Conservation (phyloP, 1,140 invertebrate species). For the Pollicipes pollicipes region DNA sequence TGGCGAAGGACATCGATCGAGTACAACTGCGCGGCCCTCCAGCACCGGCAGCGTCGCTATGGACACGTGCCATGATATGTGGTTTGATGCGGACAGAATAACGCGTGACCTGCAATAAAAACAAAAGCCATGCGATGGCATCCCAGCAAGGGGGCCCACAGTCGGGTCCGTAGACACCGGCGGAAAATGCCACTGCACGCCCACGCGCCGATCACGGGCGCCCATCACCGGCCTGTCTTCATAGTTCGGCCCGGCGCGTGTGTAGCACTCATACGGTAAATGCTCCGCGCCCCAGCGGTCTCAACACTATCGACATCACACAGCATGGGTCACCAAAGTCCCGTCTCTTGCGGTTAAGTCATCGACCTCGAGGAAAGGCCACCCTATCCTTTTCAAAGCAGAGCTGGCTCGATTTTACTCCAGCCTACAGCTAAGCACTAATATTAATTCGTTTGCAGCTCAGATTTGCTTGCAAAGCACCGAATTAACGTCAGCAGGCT, state of each 20-base stretch:
- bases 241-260: no score
- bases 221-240: no score
- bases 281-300: no score
- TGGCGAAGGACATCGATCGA: background rate
- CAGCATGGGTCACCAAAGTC: background rate
- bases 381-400: no score
- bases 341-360: background rate
- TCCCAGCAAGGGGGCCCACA: background rate
- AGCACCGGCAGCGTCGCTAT: background rate
- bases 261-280: no score
- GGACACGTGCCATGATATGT: background rate
- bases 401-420: background rate
- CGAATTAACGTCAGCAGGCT: background rate
- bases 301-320: background rate
- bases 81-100: background rate
- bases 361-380: no score
- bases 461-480: background rate
- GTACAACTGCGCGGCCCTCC: background rate
- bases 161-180: background rate
- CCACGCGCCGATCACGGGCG: no score
- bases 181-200: background rate
- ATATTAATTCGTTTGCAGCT: background rate
- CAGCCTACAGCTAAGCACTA: background rate
- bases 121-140: background rate
- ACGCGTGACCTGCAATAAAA: background rate